Evolutionary conservation across 2,797 vertebrate genomes (phyloP).

Genomic region (Denticeps clupeoides): DNA sequence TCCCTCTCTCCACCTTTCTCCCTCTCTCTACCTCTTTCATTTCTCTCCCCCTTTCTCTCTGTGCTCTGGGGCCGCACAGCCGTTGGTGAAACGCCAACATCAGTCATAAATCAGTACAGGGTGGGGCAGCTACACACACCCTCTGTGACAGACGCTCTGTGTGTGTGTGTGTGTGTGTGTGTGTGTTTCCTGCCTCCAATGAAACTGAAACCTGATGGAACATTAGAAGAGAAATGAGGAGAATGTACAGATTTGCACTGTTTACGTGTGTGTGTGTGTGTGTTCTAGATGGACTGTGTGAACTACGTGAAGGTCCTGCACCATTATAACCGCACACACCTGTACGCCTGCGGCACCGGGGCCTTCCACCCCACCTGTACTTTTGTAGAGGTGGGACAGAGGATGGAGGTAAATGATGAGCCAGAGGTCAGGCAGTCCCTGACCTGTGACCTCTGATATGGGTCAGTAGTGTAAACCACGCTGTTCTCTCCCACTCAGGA

Average conservation of each 20-base stretch:
- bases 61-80: too few species aligned
- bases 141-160: background rate
- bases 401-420: slow-evolving; percentile 80
- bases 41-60: too few species aligned
- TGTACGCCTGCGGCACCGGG: slow-evolving; percentile 86
- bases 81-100: too few species aligned
- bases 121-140: too few species aligned
- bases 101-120: too few species aligned
- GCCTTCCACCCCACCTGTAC: slow-evolving; percentile 91
- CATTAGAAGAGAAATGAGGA: slow-evolving; percentile 33
- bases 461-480: too few species aligned
- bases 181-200: slow-evolving; percentile 17
- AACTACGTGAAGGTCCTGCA: slow-evolving; percentile 94
- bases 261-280: slow-evolving; percentile 11
- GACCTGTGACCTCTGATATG: too few species aligned
- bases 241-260: slow-evolving; percentile 43
- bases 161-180: slow-evolving; percentile 11
- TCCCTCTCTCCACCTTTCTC: background rate
- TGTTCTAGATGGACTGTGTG: slow-evolving; percentile 81
- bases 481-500: slow-evolving; percentile 56
- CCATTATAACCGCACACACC: slow-evolving; percentile 81
- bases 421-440: too few species aligned
- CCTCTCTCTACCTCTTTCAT: too few species aligned
- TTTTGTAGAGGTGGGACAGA: slow-evolving; percentile 79
- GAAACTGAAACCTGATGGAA: slow-evolving; percentile 34